Evolutionary conservation across 2,113 vertebrate genomes (phyloP).

Genomic region (Sclerurus mexicanus): DNA sequence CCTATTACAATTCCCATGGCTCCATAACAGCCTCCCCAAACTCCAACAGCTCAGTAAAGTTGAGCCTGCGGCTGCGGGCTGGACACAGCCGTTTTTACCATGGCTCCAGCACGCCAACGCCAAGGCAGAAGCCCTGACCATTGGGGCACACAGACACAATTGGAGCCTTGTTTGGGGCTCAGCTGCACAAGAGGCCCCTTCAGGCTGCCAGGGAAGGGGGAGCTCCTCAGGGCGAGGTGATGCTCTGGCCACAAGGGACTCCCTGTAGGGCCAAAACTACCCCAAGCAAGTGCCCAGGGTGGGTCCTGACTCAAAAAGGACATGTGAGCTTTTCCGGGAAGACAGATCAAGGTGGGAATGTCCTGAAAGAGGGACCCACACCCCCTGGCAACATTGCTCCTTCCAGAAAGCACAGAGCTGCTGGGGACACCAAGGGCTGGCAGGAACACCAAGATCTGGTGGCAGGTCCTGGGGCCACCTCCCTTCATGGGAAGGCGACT

Average conservation of each 20-base stretch:
- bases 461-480: accelerated
- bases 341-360: background rate
- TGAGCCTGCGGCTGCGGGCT: background rate
- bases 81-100: background rate
- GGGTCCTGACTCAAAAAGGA: background rate
- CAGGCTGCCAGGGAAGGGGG: background rate
- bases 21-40: accelerated
- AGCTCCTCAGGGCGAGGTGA: background rate
- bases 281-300: background rate
- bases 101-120: accelerated
- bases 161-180: slow-evolving; percentile 11
- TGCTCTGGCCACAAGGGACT: background rate
- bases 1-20: accelerated
- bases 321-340: background rate
- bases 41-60: background rate
- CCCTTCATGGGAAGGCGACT: accelerated
- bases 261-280: background rate
- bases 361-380: background rate
- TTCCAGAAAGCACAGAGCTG: background rate
- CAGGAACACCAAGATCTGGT: accelerated
- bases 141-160: slow-evolving; percentile 7
- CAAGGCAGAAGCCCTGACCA: accelerated
- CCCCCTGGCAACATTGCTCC: background rate
- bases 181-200: slow-evolving; percentile 32
- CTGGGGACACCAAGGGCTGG: background rate